Evolutionary conservation across 2,113 vertebrate species (phyloP), one percentile per base, ranked within the genome.

Genomic region (Cynocephalus volans): DNA sequence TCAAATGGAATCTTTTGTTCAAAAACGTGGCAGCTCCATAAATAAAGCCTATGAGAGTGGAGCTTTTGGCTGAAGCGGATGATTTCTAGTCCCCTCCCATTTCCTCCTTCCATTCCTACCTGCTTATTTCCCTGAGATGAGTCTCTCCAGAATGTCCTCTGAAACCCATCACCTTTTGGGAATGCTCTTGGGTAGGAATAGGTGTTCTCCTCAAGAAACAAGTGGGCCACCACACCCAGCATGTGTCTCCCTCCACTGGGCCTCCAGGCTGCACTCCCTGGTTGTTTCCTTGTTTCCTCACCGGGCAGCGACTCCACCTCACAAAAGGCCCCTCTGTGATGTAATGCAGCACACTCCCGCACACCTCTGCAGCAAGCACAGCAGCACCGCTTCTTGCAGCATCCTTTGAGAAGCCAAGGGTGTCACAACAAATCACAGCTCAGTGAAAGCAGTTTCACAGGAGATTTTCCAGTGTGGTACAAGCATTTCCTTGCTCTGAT

Each of bases 251-350:
- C 58, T 92, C 13, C 33, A 3, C 41, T 15, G n/a, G 56, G 62
- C 48, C 70, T 77, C 33, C 26, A 0, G 56, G 28, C 93, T 65
- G 56, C 60, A 36, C 60, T 14, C 11, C 56, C 33, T n/a, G 84
- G 65, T 19, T 65, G 45, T 72, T 36, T 33, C 24, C 65, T 60
- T 26, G n/a, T n/a, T n/a, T n/a, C n/a, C n/a, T n/a, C n/a, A 48
- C 11, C 45, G 41, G 88, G 33, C 54, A 15, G 41, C 45, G 18
- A 2, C 26, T 26, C 54, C 4, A n/a, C 13, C 65, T 96, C 96
- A 91, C 19, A 73, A 92, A 81, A 33, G 85, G 45, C 13, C 36
- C 65, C 69, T 89, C 82, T 97, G 94, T 96, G 94, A 96, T 69
- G 77, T 79, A 18, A 91, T 3, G 13, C 9, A 12, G 2, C n/a